Base-by-base conservation (phyloP, 2,797 vertebrate species). In the Lacerta viridis region DNA sequence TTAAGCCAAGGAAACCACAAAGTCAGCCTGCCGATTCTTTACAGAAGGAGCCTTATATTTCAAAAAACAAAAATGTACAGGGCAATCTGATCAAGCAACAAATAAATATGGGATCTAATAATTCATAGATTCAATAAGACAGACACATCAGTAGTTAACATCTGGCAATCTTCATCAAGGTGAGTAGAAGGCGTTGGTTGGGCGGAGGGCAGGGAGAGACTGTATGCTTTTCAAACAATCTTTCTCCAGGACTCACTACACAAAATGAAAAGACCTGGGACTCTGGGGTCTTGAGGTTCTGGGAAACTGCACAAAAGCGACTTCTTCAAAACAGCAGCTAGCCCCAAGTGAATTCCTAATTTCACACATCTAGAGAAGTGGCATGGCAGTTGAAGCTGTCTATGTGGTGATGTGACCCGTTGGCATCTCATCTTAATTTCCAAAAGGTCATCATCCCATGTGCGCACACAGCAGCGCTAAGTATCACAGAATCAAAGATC, bases 121-220 rank as follows among this genome's bases (percentile, higher is more conserved):
- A 84, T 66, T 84, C 39, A 82, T 66, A 10, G 83, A 86, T 81
- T 84, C 76, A 91, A 41, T 43, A 75, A 85, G 83, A 59, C 43
- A 83, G 79, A 81, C 23, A 33, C 75, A 83, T 84, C 77, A 72
- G 69, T 76, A 46, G 39, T 23, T 83, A 78, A 13, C 25, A 77
- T 5, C 59, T 68, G 46, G 72, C 77, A 80, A 46, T 64, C 78
- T 46, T 80, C 59, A 29, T 75, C 77, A 71, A 72, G 15, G 39
- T 18, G 11, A 86, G 64, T 88, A 88, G 68, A 80, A 15, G 89
- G 85, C 85, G 41, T 13, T 18, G 1, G 7, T 85, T 75, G 84
- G 66, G 43, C n/a, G 5, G 33, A 18, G 71, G 13, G 69, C 0
- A 15, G 10, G 10, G 33, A 74, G 10, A n/a, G 71, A 72, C 71